These are phyloP conservation scores for Coccyzus lansbergi DNA, from an alignment of 2,797 vertebrate genomes.

Conservation along the genomic window DNA sequence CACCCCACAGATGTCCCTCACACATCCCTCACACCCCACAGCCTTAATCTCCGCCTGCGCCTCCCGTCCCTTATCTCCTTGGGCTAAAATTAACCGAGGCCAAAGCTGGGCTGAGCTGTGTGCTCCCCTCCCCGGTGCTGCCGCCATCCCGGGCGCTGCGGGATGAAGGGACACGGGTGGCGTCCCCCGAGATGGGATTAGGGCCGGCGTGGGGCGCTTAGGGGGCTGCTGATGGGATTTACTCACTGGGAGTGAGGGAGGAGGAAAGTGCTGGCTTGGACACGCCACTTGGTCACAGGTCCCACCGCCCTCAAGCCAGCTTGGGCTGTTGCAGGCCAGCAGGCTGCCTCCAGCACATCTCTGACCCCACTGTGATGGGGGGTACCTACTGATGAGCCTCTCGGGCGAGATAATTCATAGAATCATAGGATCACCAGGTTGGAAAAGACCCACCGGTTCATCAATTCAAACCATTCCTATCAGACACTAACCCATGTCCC, in stretches of 20 bases:
- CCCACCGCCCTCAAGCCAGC: too few relatives aligned
- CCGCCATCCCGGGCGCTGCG: accelerated
- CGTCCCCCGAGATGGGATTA: not conserved
- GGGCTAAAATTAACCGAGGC: conserved; percentile 39
- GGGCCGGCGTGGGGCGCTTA: not conserved
- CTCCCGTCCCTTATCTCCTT: not conserved
- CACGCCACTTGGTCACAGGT: not conserved
- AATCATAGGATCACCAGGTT: too few relatives aligned
- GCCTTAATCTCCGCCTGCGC: not conserved
- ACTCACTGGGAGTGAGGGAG: not conserved
- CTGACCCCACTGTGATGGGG: not conserved
- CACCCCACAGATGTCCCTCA: too few relatives aligned
- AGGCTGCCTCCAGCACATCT: not conserved
- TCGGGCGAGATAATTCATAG: not conserved
- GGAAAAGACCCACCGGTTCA: too few relatives aligned
- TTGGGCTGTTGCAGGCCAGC: not conserved
- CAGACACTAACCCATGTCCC: too few relatives aligned
- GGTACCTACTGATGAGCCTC: not conserved
- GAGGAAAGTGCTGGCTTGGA: not conserved
- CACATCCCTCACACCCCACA: too few relatives aligned
- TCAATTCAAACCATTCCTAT: too few relatives aligned
- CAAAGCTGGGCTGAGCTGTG: conserved; percentile 21
- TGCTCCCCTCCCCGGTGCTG: too few relatives aligned
- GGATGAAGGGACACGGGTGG: not conserved
- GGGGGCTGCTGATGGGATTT: conserved; percentile 16